Conservation (phyloP, 2,888 invertebrate genomes). For the Hirtodrosophila cameraria region DNA sequence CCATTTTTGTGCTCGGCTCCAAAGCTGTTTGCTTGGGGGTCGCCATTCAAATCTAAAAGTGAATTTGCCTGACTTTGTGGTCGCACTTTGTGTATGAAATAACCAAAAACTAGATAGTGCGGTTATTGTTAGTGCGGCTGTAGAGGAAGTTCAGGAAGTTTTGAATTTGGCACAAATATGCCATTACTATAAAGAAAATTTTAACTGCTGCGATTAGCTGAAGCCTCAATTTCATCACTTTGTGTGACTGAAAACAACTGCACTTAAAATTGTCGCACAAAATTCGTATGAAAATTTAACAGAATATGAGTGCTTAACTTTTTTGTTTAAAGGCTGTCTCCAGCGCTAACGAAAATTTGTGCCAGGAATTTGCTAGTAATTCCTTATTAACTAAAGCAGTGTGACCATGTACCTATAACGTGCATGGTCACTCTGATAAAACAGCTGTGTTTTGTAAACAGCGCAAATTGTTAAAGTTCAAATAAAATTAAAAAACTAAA, state of each 20-base stretch:
- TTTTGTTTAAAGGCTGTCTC: no score
- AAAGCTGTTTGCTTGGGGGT: constrained; percentile 22
- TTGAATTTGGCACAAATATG: constrained; percentile 42
- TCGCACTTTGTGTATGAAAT: constrained; percentile 17
- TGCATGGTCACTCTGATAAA: no score
- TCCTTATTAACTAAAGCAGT: no score
- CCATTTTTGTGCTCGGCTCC: constrained; percentile 28
- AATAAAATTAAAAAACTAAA: no score
- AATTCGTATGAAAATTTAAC: no score
- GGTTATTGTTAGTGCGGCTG: constrained; percentile 43
- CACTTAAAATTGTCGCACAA: not conserved
- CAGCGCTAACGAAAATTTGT: no score
- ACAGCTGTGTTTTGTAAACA: no score
- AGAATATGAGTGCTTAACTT: no score
- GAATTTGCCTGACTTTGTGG: constrained; percentile 36
- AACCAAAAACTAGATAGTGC: constrained; percentile 39
- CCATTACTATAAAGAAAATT: constrained; percentile 34
- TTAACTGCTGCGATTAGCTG: constrained; percentile 32
- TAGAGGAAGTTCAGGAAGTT: constrained; percentile 19
- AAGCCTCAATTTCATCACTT: constrained; percentile 13
- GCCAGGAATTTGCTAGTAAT: no score
- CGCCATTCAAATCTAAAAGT: constrained; percentile 40
- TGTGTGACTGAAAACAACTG: not conserved
- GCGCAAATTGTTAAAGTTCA: no score
- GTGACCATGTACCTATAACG: no score